Evolutionary conservation across 2,113 vertebrate genomes (phyloP), one percentile per base, ranked within the genome.

Genomic region (Pantherophis guttatus): DNA sequence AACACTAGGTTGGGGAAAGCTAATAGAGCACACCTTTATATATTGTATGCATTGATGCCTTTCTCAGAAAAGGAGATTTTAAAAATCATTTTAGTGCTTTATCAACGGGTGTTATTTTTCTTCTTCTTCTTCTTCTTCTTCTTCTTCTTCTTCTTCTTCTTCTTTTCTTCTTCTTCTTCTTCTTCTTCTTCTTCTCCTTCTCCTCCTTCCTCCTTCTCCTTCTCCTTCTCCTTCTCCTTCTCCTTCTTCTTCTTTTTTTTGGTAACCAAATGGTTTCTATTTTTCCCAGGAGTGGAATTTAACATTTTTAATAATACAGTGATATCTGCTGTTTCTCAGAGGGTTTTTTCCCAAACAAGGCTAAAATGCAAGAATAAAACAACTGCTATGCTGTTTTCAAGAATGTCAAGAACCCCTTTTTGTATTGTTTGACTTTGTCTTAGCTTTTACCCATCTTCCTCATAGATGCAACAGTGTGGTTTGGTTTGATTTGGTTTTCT

Each of bases 211-310:
- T n/a, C n/a, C 33, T 33, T 33, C 33, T 33, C 1, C 33, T 33
- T 33, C 33, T 33, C 1, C 33, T 33, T 33, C 33, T 33, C 1
- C 33, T 33, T 33, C 33, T 33, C 1, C 33, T 44, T 44, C 33
- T 19, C 19, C 9, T n/a, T 19, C 13, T 29, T n/a, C 19, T 95
- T 95, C 94, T 94, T 97, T 96, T 95, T 97, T 95, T 6, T 98
- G 97, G 98, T 98, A 98, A 97, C 93, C 97, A 98, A 98, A 98
- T 97, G 95, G 96, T 97, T 98, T 98, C 95, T 98, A 98, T 98
- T 98, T 97, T 97, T 96, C 97, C 97, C 97, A 96, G 94, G 97
- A 96, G 95, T 97, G 97, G 96, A 97, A 95, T 97, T 97, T 97
- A 95, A 96, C 95, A 95, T 94, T 98, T 98, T 98, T 98, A 98